Evolutionary conservation across 2,888 invertebrate species (phyloP), one percentile per base, ranked within the genome.

Genomic region (Drosophila conformis): DNA sequence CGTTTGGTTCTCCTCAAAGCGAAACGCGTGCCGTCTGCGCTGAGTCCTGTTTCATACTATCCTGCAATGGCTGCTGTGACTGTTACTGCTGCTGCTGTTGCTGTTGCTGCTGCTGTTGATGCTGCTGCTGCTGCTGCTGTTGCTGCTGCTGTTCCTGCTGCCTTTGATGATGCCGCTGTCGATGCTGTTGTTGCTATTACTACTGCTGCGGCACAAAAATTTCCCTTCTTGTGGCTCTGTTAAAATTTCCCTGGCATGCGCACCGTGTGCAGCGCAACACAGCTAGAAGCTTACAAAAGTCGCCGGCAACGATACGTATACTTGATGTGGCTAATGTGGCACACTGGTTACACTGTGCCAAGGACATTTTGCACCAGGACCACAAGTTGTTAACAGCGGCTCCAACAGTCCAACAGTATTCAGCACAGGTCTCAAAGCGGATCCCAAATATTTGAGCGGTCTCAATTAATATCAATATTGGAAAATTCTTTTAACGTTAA

Each of bases 11-110:
- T 73, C 72, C 80, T 85, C 74, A 68, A 80, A 76, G 80, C 88
- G 83, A 83, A 87, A 87, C 90, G 84, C 87, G 87, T 87, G 89
- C 90, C 90, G 89, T 87, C 87, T 89, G 87, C 87, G 87, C 89
- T 87, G 87, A 87, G 87, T 87, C 87, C 87, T 87, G 89, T 87
- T 87, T 87, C 87, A 87, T 87, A 87, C 87, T 87, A 71, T 71
- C 46, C 71, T 77, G 77, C 85, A 77, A 64, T 57, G 81, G 60
- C 58, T 69, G 69, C 69, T 71, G 70, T 70, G 66, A 46, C 61
- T 61, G 76, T 51, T 73, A 59, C 10, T 53, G 57, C 15, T 66
- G 68, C 21, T 61, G 52, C 31, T 70, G 74, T 25, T 58, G 54
- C 10, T 85, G 70, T 31, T 65, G 46, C 52, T 48, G 48, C 31